Conservation (phyloP, 2,113 vertebrate species). For the Hirundichthys speculiger region DNA sequence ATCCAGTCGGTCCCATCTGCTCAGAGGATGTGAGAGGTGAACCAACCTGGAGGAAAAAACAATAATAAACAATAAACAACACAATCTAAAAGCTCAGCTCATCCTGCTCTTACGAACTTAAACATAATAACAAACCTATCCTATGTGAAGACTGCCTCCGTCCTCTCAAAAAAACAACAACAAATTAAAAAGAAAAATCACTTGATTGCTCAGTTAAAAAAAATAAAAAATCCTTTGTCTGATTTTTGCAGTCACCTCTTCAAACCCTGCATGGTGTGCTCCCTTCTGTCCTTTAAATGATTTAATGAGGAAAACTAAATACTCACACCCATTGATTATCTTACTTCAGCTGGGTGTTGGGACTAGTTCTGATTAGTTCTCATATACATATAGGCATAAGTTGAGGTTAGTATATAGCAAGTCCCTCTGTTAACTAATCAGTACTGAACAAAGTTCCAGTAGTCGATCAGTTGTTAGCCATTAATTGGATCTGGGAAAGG, state of each 20-base stretch:
- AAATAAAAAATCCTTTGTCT: constrained; percentile 25
- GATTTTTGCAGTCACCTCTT: constrained; percentile 45
- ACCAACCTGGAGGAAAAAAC: constrained; percentile 33
- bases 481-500: constrained; percentile 27
- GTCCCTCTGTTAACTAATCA: constrained; percentile 9
- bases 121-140: constrained; percentile 52
- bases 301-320: constrained; percentile 48
- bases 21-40: constrained; percentile 88
- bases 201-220: constrained; percentile 22
- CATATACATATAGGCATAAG: constrained; percentile 31
- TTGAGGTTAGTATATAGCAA: constrained; percentile 34
- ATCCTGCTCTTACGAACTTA: constrained; percentile 51
- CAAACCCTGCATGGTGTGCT: constrained; percentile 68
- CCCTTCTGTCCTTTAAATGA: constrained; percentile 49
- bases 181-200: neutral
- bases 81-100: constrained; percentile 61
- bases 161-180: too few species aligned
- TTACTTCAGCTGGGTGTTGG: constrained; percentile 47
- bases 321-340: constrained; percentile 27
- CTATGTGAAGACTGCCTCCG: constrained; percentile 29
- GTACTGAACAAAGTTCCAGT: constrained; percentile 22
- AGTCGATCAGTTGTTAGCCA: constrained; percentile 26
- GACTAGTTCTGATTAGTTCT: constrained; percentile 52
- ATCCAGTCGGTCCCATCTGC: constrained; percentile 83
- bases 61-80: constrained; percentile 37